These are phyloP conservation scores for Parazoanthus darwini DNA, from an alignment of 92 coral and sea anemone genomes.

Conservation along the genomic window DNA sequence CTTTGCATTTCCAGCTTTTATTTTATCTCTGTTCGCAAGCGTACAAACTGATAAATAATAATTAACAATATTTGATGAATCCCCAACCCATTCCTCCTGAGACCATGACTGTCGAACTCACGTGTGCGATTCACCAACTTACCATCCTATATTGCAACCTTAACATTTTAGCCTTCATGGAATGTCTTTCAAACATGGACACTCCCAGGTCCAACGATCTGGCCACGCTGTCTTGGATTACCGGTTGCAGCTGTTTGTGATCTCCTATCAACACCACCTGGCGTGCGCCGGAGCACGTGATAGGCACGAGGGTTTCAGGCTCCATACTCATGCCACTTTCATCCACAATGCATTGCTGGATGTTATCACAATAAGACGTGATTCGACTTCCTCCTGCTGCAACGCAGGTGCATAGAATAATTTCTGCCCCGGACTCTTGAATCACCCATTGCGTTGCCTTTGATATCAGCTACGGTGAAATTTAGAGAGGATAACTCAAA, in stretches of 20 bases:
- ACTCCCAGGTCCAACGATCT: conserved; percentile 63
- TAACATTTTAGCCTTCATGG: conserved; percentile 63
- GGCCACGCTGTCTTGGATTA: conserved; percentile 64
- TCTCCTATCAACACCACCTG: conserved; percentile 95
- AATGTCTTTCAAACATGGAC: conserved; percentile 84
- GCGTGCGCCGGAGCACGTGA: conserved; percentile 71
- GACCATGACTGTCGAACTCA: no score
- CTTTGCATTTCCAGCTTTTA: neutral
- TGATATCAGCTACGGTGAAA: conserved; percentile 44
- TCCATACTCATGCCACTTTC: conserved; percentile 89
- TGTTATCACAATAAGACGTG: conserved; percentile 22
- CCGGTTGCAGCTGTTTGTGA: conserved; percentile 90
- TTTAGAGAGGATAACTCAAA: neutral
- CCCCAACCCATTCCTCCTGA: no score
- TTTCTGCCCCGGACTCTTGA: conserved; percentile 54
- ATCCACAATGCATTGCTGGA: conserved; percentile 79
- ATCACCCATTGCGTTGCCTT: conserved; percentile 65
- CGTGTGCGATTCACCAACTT: neutral
- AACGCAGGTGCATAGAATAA: conserved; percentile 69
- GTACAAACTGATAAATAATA: no score
- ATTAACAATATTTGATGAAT: no score
- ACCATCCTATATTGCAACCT: conserved; percentile 90
- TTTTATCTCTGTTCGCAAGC: no score
- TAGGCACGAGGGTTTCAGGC: conserved; percentile 74
- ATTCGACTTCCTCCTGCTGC: conserved; percentile 64